phyloP scores from a whole-genome alignment of 2,113 vertebrate species.

The Aplodontia rufa region DNA sequence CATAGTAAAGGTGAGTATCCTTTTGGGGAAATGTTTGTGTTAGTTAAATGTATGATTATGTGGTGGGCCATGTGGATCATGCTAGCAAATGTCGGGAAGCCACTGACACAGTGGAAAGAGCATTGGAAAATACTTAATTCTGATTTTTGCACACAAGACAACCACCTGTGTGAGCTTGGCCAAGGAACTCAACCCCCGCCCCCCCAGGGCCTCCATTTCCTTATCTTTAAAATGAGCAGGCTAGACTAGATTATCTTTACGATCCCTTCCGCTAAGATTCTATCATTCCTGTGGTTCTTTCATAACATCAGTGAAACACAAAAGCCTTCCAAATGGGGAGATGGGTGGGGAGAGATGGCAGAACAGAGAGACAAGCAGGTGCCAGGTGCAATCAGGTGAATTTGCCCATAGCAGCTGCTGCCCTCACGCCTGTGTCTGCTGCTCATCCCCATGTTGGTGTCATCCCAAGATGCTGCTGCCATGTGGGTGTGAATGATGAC shows the following conservation, averaged over 20 bases:
- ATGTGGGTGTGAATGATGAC: conserved; percentile 46
- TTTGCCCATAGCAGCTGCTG: background rate
- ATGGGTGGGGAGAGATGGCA: background rate
- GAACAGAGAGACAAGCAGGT: background rate
- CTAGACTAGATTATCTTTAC: background rate
- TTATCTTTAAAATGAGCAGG: conserved; percentile 12
- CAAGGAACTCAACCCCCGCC: background rate
- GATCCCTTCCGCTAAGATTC: background rate
- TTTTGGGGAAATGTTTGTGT: background rate
- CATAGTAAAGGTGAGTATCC: background rate
- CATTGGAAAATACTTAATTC: background rate
- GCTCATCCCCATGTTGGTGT: background rate
- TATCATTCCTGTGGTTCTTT: background rate
- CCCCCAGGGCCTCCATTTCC: background rate
- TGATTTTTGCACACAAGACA: background rate
- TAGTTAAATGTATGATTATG: background rate
- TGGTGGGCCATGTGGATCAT: background rate
- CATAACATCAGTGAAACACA: background rate
- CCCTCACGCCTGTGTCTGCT: background rate
- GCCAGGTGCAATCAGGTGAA: background rate
- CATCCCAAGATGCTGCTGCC: conserved; percentile 28
- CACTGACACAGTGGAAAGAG: background rate
- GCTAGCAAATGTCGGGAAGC: background rate
- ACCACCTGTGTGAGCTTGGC: background rate
- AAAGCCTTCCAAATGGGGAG: background rate